Conservation (phyloP, 2,113 vertebrate genomes). For the Bettongia penicillata region DNA sequence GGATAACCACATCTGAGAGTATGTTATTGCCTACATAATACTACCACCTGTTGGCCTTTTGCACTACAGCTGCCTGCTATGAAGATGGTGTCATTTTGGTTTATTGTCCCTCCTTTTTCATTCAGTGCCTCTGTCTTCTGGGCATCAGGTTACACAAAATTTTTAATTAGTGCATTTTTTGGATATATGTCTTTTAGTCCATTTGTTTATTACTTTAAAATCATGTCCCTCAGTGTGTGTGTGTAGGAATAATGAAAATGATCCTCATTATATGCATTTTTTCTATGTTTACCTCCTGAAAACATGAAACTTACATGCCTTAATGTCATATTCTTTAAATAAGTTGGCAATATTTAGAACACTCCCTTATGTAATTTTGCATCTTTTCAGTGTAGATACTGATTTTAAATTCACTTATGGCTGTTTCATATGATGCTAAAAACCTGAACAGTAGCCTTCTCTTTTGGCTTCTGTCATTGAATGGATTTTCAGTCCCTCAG, state of each 20-base stretch:
- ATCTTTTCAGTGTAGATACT: background rate
- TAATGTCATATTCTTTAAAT: background rate
- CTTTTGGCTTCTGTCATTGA: background rate
- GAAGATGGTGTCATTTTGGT: background rate
- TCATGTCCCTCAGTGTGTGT: background rate
- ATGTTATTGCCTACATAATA: background rate
- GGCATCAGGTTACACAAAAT: background rate
- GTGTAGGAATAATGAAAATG: too few relatives aligned
- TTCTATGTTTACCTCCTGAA: background rate
- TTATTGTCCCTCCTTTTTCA: background rate
- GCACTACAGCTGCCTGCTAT: background rate
- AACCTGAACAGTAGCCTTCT: slow-evolving; percentile 30
- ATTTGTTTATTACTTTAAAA: background rate
- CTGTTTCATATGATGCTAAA: slow-evolving; percentile 29
- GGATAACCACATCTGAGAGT: background rate
- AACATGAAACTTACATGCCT: background rate
- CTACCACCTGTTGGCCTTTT: background rate
- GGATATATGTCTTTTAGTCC: background rate
- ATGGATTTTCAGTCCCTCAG: slow-evolving; percentile 49
- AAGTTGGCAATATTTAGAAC: background rate
- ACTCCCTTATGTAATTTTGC: background rate
- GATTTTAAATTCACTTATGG: background rate
- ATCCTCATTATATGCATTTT: background rate
- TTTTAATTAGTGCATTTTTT: background rate
- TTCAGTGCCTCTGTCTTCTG: background rate